A percentile compares a stretch with the other conserved stretches of the same genome.
Evolutionary conservation across 2,797 vertebrate genomes (phyloP).

Genomic region (Pempheris klunzingeri): DNA sequence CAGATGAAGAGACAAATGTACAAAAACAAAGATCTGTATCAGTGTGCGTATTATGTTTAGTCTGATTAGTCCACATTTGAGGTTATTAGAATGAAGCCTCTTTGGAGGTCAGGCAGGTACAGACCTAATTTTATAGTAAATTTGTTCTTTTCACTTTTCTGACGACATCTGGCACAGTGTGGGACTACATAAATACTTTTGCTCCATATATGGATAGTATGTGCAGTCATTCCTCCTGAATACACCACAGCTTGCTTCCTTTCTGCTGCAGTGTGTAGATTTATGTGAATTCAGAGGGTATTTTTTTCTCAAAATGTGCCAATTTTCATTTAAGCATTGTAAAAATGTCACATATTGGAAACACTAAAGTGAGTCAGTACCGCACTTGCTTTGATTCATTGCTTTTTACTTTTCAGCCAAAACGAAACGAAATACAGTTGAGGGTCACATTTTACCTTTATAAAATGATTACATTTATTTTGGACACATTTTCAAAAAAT

Average conservation of each 20-base stretch:
- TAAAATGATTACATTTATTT: neutral
- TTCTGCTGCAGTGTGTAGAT: neutral
- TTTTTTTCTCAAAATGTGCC: neutral
- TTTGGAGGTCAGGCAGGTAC: neutral
- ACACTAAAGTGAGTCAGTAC: neutral
- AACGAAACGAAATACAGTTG: neutral
- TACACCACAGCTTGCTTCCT: neutral
- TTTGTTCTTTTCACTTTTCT: neutral
- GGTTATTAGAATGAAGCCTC: no score
- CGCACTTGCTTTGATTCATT: neutral
- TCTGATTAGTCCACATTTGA: no score
- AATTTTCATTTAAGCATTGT: no score
- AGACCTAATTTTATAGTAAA: neutral
- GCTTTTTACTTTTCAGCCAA: neutral
- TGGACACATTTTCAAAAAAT: neutral
- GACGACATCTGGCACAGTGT: neutral
- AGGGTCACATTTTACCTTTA: neutral
- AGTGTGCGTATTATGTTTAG: neutral
- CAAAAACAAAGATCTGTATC: neutral
- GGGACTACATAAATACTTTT: no score
- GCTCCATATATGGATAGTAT: neutral
- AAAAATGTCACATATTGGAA: neutral
- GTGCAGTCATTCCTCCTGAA: neutral
- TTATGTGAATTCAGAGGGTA: neutral
- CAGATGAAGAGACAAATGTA: neutral